Evolutionary conservation across 2,113 vertebrate genomes (phyloP), one percentile per base, ranked within the genome.

Genomic region (Montifringilla adamsi): DNA sequence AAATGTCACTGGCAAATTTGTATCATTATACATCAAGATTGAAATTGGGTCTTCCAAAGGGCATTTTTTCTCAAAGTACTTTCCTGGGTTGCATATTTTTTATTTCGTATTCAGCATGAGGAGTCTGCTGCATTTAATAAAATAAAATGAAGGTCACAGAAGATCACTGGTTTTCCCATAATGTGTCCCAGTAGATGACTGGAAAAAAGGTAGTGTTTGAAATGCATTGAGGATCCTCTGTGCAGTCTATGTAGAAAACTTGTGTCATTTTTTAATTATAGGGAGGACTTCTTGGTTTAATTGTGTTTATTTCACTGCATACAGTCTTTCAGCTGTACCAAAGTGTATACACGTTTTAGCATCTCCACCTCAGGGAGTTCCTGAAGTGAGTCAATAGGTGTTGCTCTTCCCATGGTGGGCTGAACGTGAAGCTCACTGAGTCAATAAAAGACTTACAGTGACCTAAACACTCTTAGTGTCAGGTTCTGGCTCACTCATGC

Each of bases 41-140:
- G 78, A 88, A 96, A 95, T 19, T 94, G 37, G n/a, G n/a, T 79
- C 81, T 21, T 95, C 53, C 53, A 89, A 96, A 96, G 93, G 87
- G 67, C 84, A 83, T 89, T 96, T 97, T 95, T 94, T 95, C 92
- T 96, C 94, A 89, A 96, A 97, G 74, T 93, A 62, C 90, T 96
- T 97, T 90, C 72, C 73, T 94, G 35, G 9, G 72, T 98, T 97
- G 93, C 90, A 47, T 97, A 95, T 86, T 96, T 95, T 96, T 92
- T 96, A 92, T 97, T 96, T 96, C 64, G 0, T 96, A 95, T 97
- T 96, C 96, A 96, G 96, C 92, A 88, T 53, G 91, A 97, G 81
- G 43, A 93, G 68, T 94, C 96, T 96, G 90, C 94, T 98, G 96
- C 95, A 97, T 98, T 98, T 97, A 97, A 97, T 97, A 96, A 95